These are phyloP conservation scores for Eclectus roratus DNA, from an alignment of 2,113 vertebrate species.

Conservation along the genomic window DNA sequence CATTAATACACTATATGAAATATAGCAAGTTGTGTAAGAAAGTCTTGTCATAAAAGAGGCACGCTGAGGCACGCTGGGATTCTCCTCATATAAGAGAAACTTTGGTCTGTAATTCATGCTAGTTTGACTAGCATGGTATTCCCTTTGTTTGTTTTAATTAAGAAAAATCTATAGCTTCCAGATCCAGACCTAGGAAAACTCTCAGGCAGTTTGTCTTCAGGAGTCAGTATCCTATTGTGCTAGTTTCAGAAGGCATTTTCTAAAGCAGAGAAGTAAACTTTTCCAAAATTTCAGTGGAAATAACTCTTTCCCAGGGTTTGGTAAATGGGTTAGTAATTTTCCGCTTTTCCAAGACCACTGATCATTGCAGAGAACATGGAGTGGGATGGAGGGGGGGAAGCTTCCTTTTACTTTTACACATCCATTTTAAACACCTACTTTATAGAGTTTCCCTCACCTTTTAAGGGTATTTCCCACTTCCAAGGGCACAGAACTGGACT, in stretches of 20 bases:
- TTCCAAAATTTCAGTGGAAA: neutral
- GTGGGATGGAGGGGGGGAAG: neutral
- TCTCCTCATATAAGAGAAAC: neutral
- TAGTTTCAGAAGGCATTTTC: neutral
- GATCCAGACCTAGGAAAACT: neutral
- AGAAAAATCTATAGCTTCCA: neutral
- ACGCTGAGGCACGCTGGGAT: neutral
- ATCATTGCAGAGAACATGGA: neutral
- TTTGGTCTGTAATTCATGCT: neutral
- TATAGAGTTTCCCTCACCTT: neutral
- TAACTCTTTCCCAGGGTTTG: neutral
- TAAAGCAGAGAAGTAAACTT: neutral
- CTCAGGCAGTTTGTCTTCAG: neutral
- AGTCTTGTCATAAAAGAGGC: neutral
- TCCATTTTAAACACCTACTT: neutral
- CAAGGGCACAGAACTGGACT: neutral
- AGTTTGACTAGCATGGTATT: neutral
- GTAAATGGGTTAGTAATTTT: neutral
- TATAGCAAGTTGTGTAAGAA: neutral
- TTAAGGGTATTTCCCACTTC: neutral
- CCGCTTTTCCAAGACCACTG: neutral
- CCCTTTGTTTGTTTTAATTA: conserved; percentile 7
- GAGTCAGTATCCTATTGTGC: neutral
- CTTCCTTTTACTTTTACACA: neutral
- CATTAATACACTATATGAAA: neutral